These are phyloP conservation scores for Falcunculus frontatus DNA, from an alignment of 2,113 vertebrate species.

Conservation along the genomic window DNA sequence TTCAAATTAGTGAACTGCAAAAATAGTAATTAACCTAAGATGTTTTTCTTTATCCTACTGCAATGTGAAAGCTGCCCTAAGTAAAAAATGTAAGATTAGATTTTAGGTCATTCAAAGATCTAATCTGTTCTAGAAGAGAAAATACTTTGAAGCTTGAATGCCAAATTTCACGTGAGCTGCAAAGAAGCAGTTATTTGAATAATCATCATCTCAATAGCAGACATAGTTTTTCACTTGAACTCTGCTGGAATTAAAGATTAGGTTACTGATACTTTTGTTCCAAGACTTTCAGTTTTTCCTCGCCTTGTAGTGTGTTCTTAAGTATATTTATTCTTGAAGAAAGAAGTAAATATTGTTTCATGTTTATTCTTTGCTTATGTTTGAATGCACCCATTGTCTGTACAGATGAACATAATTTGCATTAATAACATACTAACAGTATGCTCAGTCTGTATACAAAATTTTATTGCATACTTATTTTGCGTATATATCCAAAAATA, in stretches of 20 bases:
- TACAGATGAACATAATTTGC: background rate
- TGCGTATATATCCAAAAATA: background rate
- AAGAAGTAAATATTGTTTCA: background rate
- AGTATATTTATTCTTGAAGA: background rate
- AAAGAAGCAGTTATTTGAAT: background rate
- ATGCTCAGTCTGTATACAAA: background rate
- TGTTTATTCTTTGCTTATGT: background rate
- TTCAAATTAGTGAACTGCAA: slow-evolving; percentile 55
- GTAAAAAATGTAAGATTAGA: slow-evolving; percentile 2
- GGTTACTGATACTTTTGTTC: background rate
- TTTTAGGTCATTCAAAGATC: background rate
- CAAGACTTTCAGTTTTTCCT: background rate
- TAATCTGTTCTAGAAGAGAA: background rate
- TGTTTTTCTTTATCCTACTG: slow-evolving; percentile 25
- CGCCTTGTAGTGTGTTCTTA: background rate
- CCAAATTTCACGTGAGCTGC: background rate
- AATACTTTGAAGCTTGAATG: background rate
- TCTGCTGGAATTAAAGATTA: background rate
- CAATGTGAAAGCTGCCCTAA: background rate
- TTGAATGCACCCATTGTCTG: background rate
- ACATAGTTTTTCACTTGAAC: background rate
- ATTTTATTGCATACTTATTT: background rate
- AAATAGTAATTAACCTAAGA: slow-evolving; percentile 48
- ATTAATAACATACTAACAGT: background rate
- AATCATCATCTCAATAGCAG: background rate